Conservation (phyloP, 2,797 vertebrate species). For the Geotrypetes seraphini region DNA sequence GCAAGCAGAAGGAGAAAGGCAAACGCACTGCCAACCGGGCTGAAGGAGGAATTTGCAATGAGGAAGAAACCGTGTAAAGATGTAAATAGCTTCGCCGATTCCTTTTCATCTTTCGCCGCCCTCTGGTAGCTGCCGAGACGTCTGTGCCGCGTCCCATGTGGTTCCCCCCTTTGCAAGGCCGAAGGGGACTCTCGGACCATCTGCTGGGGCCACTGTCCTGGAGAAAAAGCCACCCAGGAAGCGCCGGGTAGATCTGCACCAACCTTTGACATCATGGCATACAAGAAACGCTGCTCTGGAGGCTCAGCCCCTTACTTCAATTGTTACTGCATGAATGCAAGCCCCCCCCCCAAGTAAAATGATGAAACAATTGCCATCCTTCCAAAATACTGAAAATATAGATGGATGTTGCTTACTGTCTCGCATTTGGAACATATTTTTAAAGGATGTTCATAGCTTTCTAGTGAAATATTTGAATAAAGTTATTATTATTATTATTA, state of each 20-base stretch:
- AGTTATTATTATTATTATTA: too few relatives aligned
- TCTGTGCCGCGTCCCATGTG: conserved; percentile 45
- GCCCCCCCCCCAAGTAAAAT: not conserved
- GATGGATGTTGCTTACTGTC: too few relatives aligned
- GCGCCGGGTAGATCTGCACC: conserved; percentile 21
- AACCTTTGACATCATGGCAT: conserved; percentile 50
- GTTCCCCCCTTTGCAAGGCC: conserved; percentile 36
- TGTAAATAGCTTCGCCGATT: conserved; percentile 64
- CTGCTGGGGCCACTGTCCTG: conserved; percentile 47
- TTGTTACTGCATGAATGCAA: conserved; percentile 28
- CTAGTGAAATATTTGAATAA: too few relatives aligned
- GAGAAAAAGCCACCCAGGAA: conserved; percentile 55
- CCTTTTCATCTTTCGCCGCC: conserved; percentile 53
- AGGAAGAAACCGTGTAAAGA: conserved; percentile 62
- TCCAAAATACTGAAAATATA: too few relatives aligned
- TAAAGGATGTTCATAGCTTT: too few relatives aligned
- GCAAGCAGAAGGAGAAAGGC: conserved; percentile 69
- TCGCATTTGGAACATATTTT: too few relatives aligned
- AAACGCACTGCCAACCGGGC: conserved; percentile 43
- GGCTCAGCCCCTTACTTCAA: conserved; percentile 22
- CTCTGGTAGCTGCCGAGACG: conserved; percentile 54
- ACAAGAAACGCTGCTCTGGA: conserved; percentile 21
- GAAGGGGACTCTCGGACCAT: conserved; percentile 52
- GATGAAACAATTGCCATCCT: fast-evolving
- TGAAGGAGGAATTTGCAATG: conserved; percentile 57